Evolutionary conservation across 1,140 invertebrate species (phyloP).

Genomic region (Vanessa atalanta): DNA sequence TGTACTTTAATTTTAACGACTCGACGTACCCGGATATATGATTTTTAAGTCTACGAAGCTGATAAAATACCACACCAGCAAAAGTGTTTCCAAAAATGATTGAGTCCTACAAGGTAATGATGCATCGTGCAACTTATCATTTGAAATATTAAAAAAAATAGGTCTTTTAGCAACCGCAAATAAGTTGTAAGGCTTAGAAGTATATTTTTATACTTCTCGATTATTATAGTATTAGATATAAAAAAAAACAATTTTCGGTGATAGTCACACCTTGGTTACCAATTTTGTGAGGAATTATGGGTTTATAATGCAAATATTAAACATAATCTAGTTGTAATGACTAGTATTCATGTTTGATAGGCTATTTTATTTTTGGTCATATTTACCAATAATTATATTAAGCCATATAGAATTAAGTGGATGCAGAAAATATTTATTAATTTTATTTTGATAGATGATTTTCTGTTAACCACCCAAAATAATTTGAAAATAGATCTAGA

Average conservation of each 20-base stretch:
- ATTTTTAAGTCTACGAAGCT: not conserved
- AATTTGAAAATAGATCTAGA: not conserved
- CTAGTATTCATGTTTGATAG: conserved; percentile 4
- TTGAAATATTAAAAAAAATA: too few relatives aligned
- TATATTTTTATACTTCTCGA: conserved; percentile 4
- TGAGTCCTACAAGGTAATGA: not conserved
- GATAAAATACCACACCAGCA: not conserved
- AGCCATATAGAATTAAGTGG: conserved; percentile 14
- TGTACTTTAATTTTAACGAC: conserved; percentile 7
- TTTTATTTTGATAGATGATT: conserved; percentile 7
- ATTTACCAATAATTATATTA: conserved; percentile 19
- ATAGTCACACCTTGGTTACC: conserved; percentile 29
- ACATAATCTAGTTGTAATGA: not conserved
- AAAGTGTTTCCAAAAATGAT: conserved; percentile 10
- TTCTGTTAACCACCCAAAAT: not conserved
- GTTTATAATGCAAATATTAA: conserved; percentile 11
- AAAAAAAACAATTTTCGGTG: not conserved
- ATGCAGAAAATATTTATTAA: conserved; percentile 15
- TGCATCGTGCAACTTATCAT: not conserved
- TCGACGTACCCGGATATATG: not conserved
- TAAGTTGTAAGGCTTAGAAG: not conserved
- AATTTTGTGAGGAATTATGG: conserved; percentile 14
- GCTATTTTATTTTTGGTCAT: conserved; percentile 31
- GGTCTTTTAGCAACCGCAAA: too few relatives aligned
- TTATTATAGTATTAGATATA: not conserved